A percentile compares a stretch with the other conserved stretches of the same genome.
These are phyloP conservation scores for Caenorhabditis auriculariae DNA, from an alignment of 2,888 invertebrate genomes.

Conservation along the genomic window DNA sequence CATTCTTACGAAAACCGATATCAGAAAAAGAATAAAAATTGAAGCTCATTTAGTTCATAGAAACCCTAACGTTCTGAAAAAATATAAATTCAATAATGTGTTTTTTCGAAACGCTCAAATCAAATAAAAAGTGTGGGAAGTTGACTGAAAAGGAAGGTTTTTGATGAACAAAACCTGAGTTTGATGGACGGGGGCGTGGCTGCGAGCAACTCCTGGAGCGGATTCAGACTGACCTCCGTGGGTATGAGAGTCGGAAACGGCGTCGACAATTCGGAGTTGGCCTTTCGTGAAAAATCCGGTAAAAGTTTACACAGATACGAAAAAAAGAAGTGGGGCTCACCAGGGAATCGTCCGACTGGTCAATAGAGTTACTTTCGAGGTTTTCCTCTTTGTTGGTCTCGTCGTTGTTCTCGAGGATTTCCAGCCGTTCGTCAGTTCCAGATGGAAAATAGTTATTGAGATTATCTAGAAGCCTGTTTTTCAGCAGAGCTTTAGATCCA, in stretches of 20 bases:
- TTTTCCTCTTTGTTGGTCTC: not conserved
- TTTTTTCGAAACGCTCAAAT: too few species aligned
- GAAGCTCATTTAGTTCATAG: too few species aligned
- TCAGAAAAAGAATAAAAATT: too few species aligned
- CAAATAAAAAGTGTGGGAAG: too few species aligned
- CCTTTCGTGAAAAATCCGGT: not conserved
- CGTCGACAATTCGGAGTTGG: not conserved
- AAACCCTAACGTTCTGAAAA: too few species aligned
- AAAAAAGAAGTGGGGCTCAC: conserved; percentile 6
- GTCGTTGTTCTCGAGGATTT: conserved; percentile 12
- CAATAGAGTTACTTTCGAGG: conserved; percentile 2
- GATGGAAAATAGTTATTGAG: conserved; percentile 31
- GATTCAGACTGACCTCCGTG: too few species aligned
- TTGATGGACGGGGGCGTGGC: too few species aligned
- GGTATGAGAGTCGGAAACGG: not conserved
- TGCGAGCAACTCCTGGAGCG: too few species aligned
- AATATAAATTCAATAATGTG: too few species aligned
- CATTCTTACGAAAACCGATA: too few species aligned
- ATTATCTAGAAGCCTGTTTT: conserved; percentile 23
- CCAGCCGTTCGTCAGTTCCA: conserved; percentile 15
- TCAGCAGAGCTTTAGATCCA: conserved; percentile 3
- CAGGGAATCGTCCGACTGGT: not conserved
- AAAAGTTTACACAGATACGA: not conserved
- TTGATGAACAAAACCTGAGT: too few species aligned
- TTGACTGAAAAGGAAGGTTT: too few species aligned